Percentiles rank a stretch among this genome's conserved stretches.
Evolutionary conservation across 1,140 invertebrate genomes (phyloP).

Genomic region (Orchestia grillus): DNA sequence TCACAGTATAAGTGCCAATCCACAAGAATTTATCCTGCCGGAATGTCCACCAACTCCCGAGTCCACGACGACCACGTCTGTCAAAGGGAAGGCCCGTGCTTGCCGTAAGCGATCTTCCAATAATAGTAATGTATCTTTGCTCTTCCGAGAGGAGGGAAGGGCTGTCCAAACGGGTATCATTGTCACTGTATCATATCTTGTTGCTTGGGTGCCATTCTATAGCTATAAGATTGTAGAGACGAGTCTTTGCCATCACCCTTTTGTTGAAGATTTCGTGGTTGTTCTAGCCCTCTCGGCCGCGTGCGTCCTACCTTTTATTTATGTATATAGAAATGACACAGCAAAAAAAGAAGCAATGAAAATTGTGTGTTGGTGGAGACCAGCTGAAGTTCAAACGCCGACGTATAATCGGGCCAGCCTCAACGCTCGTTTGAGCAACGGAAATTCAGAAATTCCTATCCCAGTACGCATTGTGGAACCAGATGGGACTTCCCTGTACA

Average conservation of each 20-base stretch:
- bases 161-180: conserved; percentile 75
- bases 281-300: conserved; percentile 69
- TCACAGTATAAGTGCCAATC: conserved; percentile 73
- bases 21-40: conserved; percentile 67
- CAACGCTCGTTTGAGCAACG: conserved; percentile 63
- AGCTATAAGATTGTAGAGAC: conserved; percentile 69
- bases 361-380: conserved; percentile 69
- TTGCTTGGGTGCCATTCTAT: conserved; percentile 76
- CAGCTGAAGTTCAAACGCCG: conserved; percentile 60
- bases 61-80: conserved; percentile 67
- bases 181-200: conserved; percentile 74
- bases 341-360: conserved; percentile 72
- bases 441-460: conserved; percentile 60
- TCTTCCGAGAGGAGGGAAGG: conserved; percentile 75
- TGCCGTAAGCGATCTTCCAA: conserved; percentile 70
- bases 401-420: conserved; percentile 59
- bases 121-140: conserved; percentile 71
- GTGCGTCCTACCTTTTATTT: conserved; percentile 74
- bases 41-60: conserved; percentile 65
- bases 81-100: conserved; percentile 66
- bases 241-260: conserved; percentile 60
- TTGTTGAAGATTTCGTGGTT: conserved; percentile 69
- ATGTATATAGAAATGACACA: conserved; percentile 75
- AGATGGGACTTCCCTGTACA: conserved; percentile 64
- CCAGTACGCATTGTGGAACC: conserved; percentile 66